These are phyloP conservation scores for Trichechus manatus DNA, from an alignment of 2,113 vertebrate genomes.

Conservation along the genomic window DNA sequence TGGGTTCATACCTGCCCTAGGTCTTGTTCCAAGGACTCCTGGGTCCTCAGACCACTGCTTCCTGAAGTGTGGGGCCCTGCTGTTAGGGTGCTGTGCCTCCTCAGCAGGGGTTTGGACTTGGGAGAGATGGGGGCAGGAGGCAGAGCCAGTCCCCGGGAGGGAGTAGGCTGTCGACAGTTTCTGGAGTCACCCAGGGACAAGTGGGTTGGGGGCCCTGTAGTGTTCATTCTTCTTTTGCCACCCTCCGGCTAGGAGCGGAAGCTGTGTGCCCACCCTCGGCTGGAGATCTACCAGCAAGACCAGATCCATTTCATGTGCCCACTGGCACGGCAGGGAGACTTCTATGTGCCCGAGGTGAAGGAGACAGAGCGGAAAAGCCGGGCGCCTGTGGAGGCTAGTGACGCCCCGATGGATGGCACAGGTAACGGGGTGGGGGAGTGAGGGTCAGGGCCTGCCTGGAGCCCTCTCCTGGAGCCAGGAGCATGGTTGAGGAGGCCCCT, in stretches of 20 bases:
- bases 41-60: background rate
- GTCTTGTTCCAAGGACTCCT: background rate
- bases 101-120: background rate
- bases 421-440: constrained; percentile 84
- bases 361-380: constrained; percentile 90
- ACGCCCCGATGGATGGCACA: constrained; percentile 91
- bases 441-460: background rate
- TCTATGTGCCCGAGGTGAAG: constrained; percentile 96
- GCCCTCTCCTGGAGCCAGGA: background rate
- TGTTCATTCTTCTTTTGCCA: constrained; percentile 46
- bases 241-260: constrained; percentile 92
- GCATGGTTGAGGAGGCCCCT: background rate
- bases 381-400: constrained; percentile 88
- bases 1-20: background rate
- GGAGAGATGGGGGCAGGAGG: background rate
- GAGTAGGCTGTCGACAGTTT: background rate
- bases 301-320: constrained; percentile 96
- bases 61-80: background rate
- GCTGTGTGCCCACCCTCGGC: constrained; percentile 93
- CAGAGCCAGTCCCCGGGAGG: background rate
- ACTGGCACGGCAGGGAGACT: constrained; percentile 94
- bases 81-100: background rate
- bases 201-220: background rate
- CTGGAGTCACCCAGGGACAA: background rate
- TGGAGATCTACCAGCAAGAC: constrained; percentile 94